These are phyloP conservation scores for Aurelia sp. DNA, from an alignment of 30 jellyfish, hydroid and myxozoan species.

Conservation along the genomic window DNA sequence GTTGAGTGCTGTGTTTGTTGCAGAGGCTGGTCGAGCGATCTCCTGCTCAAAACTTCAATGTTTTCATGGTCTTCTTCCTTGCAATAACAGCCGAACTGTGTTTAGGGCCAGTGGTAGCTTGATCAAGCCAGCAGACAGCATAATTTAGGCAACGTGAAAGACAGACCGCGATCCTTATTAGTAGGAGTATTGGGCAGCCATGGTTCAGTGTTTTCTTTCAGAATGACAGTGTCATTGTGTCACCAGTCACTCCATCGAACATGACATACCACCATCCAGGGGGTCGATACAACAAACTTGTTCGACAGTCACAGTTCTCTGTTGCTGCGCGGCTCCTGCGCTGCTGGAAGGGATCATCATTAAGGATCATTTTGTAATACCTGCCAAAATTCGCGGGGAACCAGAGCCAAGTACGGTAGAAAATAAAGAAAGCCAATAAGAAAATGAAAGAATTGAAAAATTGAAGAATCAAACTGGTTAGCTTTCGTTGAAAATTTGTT, in stretches of 20 bases:
- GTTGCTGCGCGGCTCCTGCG: too few relatives aligned
- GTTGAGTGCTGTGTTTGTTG: slow-evolving; percentile 1
- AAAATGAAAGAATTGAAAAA: too few relatives aligned
- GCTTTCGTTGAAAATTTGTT: too few relatives aligned
- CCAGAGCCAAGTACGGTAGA: too few relatives aligned
- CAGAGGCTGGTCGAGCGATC: slow-evolving; percentile 5
- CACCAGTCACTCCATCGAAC: slow-evolving; percentile 93
- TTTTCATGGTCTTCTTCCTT: slow-evolving; percentile 20
- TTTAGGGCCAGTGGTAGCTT: too few relatives aligned
- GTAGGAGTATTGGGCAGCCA: neutral
- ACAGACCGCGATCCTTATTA: neutral
- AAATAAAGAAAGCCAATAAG: too few relatives aligned
- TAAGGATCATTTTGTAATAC: too few relatives aligned
- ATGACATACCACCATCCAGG: slow-evolving; percentile 62
- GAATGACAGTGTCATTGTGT: slow-evolving; percentile 97
- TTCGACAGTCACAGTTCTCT: too few relatives aligned
- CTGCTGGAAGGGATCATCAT: too few relatives aligned
- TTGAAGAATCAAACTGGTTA: too few relatives aligned
- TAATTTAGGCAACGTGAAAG: slow-evolving; percentile 5
- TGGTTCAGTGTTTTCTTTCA: slow-evolving; percentile 41
- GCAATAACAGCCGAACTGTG: neutral
- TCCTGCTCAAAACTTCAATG: slow-evolving; percentile 21
- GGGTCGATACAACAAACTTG: neutral
- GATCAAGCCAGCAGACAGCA: neutral
- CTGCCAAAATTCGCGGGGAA: too few relatives aligned